Percentiles rank a stretch among this genome's conserved stretches.
phyloP scores from a whole-genome alignment of 1,140 invertebrate species.

The Calephelis nemesis region DNA sequence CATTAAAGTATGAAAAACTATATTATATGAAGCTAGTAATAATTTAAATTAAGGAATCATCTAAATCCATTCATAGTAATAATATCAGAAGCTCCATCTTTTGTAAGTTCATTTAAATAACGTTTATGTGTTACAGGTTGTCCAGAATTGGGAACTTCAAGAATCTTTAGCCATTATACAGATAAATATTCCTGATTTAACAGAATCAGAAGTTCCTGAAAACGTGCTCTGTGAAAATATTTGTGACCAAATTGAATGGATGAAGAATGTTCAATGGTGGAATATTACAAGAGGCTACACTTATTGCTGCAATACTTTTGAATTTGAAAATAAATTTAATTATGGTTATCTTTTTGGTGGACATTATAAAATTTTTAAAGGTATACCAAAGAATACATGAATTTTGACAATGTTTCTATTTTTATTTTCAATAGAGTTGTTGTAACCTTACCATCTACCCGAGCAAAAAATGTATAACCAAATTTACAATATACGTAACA shows the following conservation, averaged over 20 bases:
- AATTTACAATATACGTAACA: too few species aligned
- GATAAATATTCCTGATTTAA: slow-evolving; percentile 54
- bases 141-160: slow-evolving; percentile 40
- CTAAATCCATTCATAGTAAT: too few species aligned
- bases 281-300: slow-evolving; percentile 49
- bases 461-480: too few species aligned
- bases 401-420: too few species aligned
- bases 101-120: neutral
- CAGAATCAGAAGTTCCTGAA: slow-evolving; percentile 29
- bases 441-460: too few species aligned
- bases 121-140: slow-evolving; percentile 41
- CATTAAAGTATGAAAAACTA: too few species aligned
- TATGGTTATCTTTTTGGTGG: slow-evolving; percentile 14
- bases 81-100: too few species aligned
- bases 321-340: slow-evolving; percentile 49
- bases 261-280: slow-evolving; percentile 35
- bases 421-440: too few species aligned
- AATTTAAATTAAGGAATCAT: too few species aligned
- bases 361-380: neutral
- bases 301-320: slow-evolving; percentile 51
- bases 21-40: too few species aligned
- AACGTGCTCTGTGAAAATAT: slow-evolving; percentile 52
- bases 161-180: slow-evolving; percentile 54
- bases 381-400: neutral
- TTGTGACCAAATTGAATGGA: slow-evolving; percentile 47